phyloP scores from a whole-genome alignment of 2,888 invertebrate genomes.

The Acanthopleura granulata region DNA sequence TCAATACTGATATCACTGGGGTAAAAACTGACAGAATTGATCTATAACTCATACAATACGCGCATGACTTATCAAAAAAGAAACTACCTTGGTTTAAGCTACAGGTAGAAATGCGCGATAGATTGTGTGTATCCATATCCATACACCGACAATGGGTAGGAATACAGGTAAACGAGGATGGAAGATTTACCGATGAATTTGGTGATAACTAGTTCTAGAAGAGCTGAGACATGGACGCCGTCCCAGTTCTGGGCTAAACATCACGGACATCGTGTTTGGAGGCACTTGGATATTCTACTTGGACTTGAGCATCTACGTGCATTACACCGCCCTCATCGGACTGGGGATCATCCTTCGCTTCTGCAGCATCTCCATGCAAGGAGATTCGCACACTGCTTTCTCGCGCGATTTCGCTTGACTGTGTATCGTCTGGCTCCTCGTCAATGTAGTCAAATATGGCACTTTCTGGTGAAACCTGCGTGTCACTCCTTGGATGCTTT shows the following conservation, averaged over 20 bases:
- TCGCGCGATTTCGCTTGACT: neutral
- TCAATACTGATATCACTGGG: no score
- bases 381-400: neutral
- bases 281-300: conserved; percentile 16
- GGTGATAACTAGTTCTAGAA: no score
- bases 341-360: neutral
- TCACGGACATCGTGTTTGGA: neutral
- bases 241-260: neutral
- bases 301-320: conserved; percentile 11
- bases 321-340: neutral
- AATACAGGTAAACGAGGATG: no score
- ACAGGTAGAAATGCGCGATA: no score
- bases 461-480: conserved; percentile 9
- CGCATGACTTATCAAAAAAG: no score
- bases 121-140: no score
- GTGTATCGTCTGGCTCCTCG: neutral
- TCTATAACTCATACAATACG: no score
- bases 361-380: neutral
- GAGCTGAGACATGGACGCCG: no score
- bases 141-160: no score
- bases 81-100: no score
- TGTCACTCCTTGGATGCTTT: neutral
- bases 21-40: no score
- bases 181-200: no score
- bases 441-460: conserved; percentile 16